A percentile compares a stretch with the other conserved stretches of the same genome.
Conservation (phyloP, 2,797 vertebrate species). For the Danionella dracula region DNA sequence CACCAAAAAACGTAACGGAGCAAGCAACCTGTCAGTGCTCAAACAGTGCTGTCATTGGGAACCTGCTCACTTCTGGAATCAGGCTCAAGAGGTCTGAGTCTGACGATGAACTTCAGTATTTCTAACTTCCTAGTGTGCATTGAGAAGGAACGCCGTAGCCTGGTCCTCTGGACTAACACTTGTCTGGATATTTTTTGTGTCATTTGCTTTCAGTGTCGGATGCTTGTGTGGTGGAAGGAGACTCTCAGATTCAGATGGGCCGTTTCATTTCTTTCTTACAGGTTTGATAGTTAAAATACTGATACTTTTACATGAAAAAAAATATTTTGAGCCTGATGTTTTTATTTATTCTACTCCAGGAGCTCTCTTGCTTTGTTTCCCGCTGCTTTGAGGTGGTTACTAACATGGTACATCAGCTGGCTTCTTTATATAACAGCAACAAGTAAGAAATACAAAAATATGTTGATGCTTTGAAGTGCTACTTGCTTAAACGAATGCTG, state of each 20-base stretch:
- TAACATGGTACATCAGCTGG: constrained; percentile 91
- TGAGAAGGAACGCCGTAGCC: too few relatives aligned
- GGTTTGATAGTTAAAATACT: constrained; percentile 64
- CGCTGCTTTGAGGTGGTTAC: constrained; percentile 94
- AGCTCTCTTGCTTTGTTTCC: constrained; percentile 93
- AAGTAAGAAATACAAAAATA: constrained; percentile 70
- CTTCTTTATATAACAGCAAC: constrained; percentile 91
- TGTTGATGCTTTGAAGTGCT: background rate
- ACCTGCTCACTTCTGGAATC: too few relatives aligned
- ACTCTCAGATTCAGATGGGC: constrained; percentile 96
- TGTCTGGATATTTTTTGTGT: too few relatives aligned
- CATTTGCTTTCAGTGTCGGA: constrained; percentile 73
- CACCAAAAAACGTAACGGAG: too few relatives aligned
- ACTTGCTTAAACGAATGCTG: background rate
- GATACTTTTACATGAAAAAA: too few relatives aligned
- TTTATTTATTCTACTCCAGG: constrained; percentile 65
- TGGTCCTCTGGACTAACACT: too few relatives aligned
- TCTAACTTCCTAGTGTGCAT: too few relatives aligned
- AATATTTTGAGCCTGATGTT: too few relatives aligned
- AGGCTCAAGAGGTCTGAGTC: too few relatives aligned
- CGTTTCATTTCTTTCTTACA: constrained; percentile 96
- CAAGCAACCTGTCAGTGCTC: too few relatives aligned
- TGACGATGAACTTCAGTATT: too few relatives aligned
- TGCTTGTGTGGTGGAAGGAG: constrained; percentile 88
- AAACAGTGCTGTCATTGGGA: too few relatives aligned